Percentiles rank a stretch among this genome's conserved stretches.
phyloP scores from a whole-genome alignment of 2,888 invertebrate genomes.

The Drosophila antonietae region DNA sequence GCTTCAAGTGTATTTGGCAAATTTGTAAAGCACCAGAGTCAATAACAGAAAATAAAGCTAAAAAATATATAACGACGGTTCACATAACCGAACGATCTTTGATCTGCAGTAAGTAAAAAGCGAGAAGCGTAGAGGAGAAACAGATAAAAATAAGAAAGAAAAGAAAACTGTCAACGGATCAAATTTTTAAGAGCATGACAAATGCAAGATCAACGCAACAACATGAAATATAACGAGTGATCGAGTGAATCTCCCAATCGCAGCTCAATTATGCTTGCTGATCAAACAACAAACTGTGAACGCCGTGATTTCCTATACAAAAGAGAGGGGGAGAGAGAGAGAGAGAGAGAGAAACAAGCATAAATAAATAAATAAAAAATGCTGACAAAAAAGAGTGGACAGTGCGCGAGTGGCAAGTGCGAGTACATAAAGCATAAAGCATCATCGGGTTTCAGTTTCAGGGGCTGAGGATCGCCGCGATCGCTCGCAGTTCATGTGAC shows the following conservation, averaged over 20 bases:
- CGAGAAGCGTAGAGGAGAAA: slow-evolving; percentile 1
- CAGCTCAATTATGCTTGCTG: slow-evolving; percentile 49
- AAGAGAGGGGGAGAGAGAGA: neutral
- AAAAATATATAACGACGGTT: slow-evolving; percentile 32
- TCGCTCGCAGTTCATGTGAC: slow-evolving; percentile 72
- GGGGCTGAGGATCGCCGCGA: slow-evolving; percentile 37
- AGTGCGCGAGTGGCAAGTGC: slow-evolving; percentile 21
- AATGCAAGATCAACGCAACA: slow-evolving; percentile 57
- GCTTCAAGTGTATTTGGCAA: slow-evolving; percentile 30
- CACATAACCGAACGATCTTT: slow-evolving; percentile 75
- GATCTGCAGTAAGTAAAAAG: slow-evolving; percentile 59
- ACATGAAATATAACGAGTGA: slow-evolving; percentile 23
- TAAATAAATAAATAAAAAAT: slow-evolving; percentile 24
- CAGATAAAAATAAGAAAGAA: neutral
- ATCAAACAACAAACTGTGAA: slow-evolving; percentile 47
- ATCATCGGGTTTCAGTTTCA: slow-evolving; percentile 40
- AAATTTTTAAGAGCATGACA: slow-evolving; percentile 70
- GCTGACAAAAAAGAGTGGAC: slow-evolving; percentile 42
- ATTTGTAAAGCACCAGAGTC: slow-evolving; percentile 25
- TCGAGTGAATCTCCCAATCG: slow-evolving; percentile 32
- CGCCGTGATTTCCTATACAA: slow-evolving; percentile 35
- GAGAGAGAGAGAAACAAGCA: neutral
- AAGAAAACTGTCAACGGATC: slow-evolving; percentile 77
- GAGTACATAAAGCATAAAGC: slow-evolving; percentile 76
- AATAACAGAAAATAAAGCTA: slow-evolving; percentile 28